Conservation (phyloP, 37 sponge, comb jelly and placozoan genomes). For the Ephydatia muelleri region DNA sequence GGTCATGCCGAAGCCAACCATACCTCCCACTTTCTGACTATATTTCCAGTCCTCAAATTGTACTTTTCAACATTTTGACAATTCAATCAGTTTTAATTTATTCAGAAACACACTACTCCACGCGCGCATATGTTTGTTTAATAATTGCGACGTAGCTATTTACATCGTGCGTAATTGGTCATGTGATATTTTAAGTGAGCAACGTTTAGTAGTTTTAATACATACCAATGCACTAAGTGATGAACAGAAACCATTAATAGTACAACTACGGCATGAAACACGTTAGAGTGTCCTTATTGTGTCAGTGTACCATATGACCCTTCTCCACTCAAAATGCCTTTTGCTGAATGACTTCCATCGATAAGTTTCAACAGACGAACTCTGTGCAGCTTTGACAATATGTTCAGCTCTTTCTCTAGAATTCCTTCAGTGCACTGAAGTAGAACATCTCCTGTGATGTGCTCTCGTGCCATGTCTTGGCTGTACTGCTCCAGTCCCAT, state of each 20-base stretch:
- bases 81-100: too few relatives aligned
- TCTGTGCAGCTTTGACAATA: neutral
- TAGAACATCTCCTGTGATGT: neutral
- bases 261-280: neutral
- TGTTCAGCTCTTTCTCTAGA: neutral
- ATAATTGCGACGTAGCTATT: too few relatives aligned
- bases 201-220: too few relatives aligned
- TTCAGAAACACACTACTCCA: too few relatives aligned
- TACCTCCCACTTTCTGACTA: too few relatives aligned
- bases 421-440: neutral
- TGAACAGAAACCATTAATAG: neutral
- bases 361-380: neutral
- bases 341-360: neutral
- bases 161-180: too few relatives aligned
- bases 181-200: too few relatives aligned
- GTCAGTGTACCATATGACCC: neutral
- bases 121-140: too few relatives aligned
- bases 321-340: neutral
- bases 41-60: too few relatives aligned
- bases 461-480: neutral
- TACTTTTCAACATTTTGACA: too few relatives aligned
- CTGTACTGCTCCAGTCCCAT: neutral
- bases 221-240: too few relatives aligned
- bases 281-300: neutral
- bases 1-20: too few relatives aligned